Percentiles rank a stretch among this genome's conserved stretches.
phyloP scores from a whole-genome alignment of 1,140 invertebrate species.

The Periplaneta americana region DNA sequence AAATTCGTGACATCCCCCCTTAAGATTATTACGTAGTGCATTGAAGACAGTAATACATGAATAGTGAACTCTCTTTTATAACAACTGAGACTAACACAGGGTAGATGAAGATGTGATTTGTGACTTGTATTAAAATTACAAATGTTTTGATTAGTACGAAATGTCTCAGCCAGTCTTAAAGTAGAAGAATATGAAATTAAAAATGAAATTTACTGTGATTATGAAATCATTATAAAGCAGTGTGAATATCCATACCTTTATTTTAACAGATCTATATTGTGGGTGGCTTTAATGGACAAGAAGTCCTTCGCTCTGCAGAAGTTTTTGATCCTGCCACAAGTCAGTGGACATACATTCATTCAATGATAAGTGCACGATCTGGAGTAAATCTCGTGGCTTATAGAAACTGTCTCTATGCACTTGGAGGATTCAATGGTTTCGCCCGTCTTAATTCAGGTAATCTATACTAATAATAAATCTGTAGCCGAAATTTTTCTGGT shows the following conservation, averaged over 20 bases:
- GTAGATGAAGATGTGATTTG: too few relatives aligned
- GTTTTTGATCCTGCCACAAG: constrained; percentile 53
- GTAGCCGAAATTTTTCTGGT: too few relatives aligned
- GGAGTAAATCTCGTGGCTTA: constrained; percentile 71
- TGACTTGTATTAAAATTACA: too few relatives aligned
- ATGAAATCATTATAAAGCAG: neutral
- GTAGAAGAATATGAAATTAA: neutral
- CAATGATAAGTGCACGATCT: constrained; percentile 72
- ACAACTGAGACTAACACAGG: too few relatives aligned
- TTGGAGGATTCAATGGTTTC: constrained; percentile 73
- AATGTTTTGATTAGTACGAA: too few relatives aligned
- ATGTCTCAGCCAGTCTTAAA: neutral
- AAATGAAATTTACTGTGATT: neutral
- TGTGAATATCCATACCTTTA: too few relatives aligned
- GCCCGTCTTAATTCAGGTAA: constrained; percentile 39
- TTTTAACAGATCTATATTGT: constrained; percentile 52
- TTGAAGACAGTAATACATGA: too few relatives aligned
- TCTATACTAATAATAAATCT: too few relatives aligned
- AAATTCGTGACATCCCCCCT: too few relatives aligned
- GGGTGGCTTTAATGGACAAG: constrained; percentile 69
- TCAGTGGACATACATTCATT: constrained; percentile 67
- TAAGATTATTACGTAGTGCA: too few relatives aligned
- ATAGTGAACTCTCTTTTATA: too few relatives aligned
- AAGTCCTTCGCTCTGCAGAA: constrained; percentile 57
- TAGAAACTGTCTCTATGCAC: constrained; percentile 57